Evolutionary conservation across 2,888 invertebrate species (phyloP), one percentile per base, ranked within the genome.

Genomic region (Coelopa pilipes): DNA sequence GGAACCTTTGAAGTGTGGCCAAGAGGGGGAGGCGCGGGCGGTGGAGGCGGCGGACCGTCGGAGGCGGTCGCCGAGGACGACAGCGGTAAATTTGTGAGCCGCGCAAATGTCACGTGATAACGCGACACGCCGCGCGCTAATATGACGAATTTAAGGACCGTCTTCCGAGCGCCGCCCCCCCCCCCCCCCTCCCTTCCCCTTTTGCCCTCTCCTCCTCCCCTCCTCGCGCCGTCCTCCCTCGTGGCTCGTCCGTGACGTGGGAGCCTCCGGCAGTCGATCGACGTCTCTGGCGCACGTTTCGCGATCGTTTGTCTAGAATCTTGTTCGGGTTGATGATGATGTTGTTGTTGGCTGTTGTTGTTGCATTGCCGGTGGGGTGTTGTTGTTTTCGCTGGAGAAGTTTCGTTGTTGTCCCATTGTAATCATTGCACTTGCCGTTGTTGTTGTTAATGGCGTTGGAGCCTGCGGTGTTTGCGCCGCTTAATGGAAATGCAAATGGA

Each of bases 51-150:
- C 34, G n/a, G 7, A 34, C 34, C 34, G 34, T 34, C 34, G 34
- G 7, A 7, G 2, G 2, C 34, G 34, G 7, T 34, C 4, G 34
- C 34, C 7, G 34, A 34, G 7, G 24, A 65, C 45, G 45, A 63
- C n/a, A 19, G n/a, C 60, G 47, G 60, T 59, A 70, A 62, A 62
- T 70, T 55, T 46, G 55, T 55, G 65, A 63, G 15, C 7, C 49
- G 45, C 70, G 49, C 0, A 60, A 60, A 70, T 70, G 70, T 62
- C 62, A 53, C 70, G 63, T 62, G 62, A 63, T 63, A 60, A 63
- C 71, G 65, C 55, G 71, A 71, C 65, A 65, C 65, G 19, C 24
- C 21, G 60, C 17, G 47, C 47, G n/a, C 60, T 70, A 60, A 59
- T 49, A 70, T 70, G 59, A 70, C 60, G 70, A 70, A 70, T 70